These are phyloP conservation scores for Eilema sororculum DNA, from an alignment of 2,888 invertebrate species.

Conservation along the genomic window DNA sequence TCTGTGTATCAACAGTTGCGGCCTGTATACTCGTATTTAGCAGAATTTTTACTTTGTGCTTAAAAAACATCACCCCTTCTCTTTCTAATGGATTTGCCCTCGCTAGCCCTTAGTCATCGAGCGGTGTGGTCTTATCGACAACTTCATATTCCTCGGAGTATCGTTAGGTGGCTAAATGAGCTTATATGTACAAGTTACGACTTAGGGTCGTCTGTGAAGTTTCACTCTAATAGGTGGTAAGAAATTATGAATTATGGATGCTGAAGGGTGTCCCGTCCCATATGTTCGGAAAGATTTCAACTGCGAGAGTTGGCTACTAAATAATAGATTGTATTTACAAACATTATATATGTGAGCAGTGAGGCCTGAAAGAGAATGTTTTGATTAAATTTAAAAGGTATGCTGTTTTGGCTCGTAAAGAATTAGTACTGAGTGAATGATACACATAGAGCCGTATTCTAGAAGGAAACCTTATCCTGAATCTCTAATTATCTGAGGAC, in stretches of 20 bases:
- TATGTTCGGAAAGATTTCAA: not conserved
- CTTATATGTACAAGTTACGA: slow-evolving; percentile 25
- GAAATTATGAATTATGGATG: slow-evolving; percentile 40
- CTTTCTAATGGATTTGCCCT: too few species aligned
- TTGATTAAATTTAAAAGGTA: not conserved
- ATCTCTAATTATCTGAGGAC: too few species aligned
- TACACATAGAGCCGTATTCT: too few species aligned
- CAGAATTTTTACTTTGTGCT: too few species aligned
- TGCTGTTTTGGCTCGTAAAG: not conserved
- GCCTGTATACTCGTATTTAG: too few species aligned
- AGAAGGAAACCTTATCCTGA: too few species aligned
- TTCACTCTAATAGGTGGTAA: slow-evolving; percentile 32
- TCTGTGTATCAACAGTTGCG: too few species aligned
- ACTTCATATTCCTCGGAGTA: slow-evolving; percentile 41
- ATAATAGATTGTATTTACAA: not conserved
- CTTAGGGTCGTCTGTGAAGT: slow-evolving; percentile 39
- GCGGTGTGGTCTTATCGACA: slow-evolving; percentile 33
- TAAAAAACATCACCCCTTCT: too few species aligned
- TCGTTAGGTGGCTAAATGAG: slow-evolving; percentile 44
- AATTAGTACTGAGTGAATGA: too few species aligned
- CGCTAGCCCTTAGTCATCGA: too few species aligned
- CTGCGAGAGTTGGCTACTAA: not conserved
- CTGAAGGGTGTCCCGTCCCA: not conserved
- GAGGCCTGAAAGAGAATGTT: not conserved
- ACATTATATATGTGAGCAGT: not conserved